Conservation (phyloP, 2,797 vertebrate genomes). For the Peromyscus aztecus region DNA sequence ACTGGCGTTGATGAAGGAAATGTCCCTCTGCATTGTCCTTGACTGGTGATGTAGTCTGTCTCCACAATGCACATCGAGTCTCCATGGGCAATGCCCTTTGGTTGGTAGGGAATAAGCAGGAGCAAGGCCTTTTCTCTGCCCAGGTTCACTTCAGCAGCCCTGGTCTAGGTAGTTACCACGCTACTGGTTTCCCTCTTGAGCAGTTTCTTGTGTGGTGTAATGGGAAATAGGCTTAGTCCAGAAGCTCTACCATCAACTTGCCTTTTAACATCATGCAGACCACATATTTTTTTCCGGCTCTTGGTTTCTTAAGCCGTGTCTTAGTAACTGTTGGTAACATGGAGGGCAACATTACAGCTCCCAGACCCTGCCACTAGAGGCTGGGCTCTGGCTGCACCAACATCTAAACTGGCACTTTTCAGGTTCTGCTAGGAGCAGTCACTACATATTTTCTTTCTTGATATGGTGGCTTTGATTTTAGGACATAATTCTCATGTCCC, state of each 20-base stretch:
- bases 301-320: background rate
- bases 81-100: fast-evolving
- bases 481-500: background rate
- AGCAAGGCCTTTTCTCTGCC: background rate
- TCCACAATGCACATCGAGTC: background rate
- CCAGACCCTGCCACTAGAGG: fast-evolving
- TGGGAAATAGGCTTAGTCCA: background rate
- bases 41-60: background rate
- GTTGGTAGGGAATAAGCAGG: fast-evolving
- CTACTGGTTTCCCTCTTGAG: background rate
- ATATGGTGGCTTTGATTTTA: background rate
- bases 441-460: background rate
- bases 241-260: background rate
- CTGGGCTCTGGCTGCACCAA: background rate
- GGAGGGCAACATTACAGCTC: fast-evolving
- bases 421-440: background rate
- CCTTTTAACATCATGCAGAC: background rate
- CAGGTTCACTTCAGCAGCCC: background rate
- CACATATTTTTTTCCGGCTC: background rate
- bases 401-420: background rate
- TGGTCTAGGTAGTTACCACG: fast-evolving
- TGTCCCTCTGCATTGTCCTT: background rate
- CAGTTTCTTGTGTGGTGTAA: too few species aligned
- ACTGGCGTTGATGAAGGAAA: background rate
- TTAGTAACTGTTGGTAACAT: background rate